Evolutionary conservation across 2,888 invertebrate species (phyloP).

Genomic region (Chromoteleia sp.): DNA sequence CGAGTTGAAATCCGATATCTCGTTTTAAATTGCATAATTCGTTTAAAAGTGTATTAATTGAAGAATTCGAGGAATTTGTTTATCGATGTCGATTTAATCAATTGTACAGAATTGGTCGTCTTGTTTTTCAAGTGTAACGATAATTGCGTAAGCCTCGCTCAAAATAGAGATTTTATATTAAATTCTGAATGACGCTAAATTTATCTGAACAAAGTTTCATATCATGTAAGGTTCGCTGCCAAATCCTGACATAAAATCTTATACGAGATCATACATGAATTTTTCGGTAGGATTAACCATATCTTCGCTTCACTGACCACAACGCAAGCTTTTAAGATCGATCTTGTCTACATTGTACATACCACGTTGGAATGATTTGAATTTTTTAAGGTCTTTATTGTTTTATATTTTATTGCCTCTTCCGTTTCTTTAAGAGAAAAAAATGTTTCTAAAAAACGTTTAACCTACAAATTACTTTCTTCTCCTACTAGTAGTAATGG

Average conservation of each 20-base stretch:
- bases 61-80: too few relatives aligned
- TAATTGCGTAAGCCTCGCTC: too few relatives aligned
- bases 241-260: constrained; percentile 4
- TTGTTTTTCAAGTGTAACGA: too few relatives aligned
- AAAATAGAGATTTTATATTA: not conserved
- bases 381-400: not conserved
- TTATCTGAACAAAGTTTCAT: not conserved
- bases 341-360: not conserved
- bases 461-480: too few relatives aligned
- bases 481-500: too few relatives aligned
- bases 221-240: not conserved
- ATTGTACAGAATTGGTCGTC: too few relatives aligned
- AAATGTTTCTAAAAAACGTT: too few relatives aligned
- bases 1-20: not conserved
- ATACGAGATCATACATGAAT: constrained; percentile 13
- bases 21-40: not conserved
- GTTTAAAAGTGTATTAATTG: too few relatives aligned
- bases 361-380: not conserved
- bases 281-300: constrained; percentile 10
- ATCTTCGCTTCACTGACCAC: constrained; percentile 1
- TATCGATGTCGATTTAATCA: not conserved
- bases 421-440: too few relatives aligned
- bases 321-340: constrained; percentile 9
- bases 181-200: not conserved
- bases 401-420: not conserved